Evolutionary conservation across 2,888 invertebrate species (phyloP).

Genomic region (Troides aeacus): DNA sequence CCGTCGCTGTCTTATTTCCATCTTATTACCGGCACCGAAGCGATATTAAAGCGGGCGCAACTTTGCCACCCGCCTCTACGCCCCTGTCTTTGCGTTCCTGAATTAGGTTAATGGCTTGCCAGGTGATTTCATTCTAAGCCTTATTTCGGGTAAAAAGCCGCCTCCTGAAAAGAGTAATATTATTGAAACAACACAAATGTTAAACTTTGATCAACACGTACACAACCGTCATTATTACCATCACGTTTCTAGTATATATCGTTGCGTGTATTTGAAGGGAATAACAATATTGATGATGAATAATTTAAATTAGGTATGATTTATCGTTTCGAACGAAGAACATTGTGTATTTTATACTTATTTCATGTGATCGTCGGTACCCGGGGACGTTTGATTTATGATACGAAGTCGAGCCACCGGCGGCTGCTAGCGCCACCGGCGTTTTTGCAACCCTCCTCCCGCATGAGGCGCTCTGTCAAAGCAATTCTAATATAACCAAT

Average conservation of each 20-base stretch:
- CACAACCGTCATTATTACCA: constrained; percentile 32
- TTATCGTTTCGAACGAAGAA: constrained; percentile 50
- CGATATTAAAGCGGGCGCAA: constrained; percentile 75
- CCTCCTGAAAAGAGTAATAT: constrained; percentile 68
- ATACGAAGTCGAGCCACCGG: constrained; percentile 62
- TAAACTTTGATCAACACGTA: constrained; percentile 44
- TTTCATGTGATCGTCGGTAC: constrained; percentile 59
- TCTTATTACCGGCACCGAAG: constrained; percentile 76
- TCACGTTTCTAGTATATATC: background rate
- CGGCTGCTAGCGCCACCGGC: constrained; percentile 52
- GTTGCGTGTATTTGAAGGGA: constrained; percentile 13
- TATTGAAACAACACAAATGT: constrained; percentile 58
- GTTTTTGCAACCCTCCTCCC: constrained; percentile 62
- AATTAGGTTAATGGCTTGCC: constrained; percentile 80
- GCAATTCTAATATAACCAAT: constrained; percentile 35
- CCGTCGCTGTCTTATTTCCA: constrained; percentile 75
- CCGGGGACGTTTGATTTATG: constrained; percentile 76
- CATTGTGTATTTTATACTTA: constrained; percentile 57
- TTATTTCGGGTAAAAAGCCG: constrained; percentile 68
- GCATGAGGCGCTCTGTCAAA: constrained; percentile 45
- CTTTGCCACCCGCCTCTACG: constrained; percentile 60
- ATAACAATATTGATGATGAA: constrained; percentile 32
- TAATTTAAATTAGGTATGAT: constrained; percentile 43
- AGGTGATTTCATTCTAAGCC: constrained; percentile 78
- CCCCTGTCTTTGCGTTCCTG: constrained; percentile 76